phyloP scores from a whole-genome alignment of 1,140 invertebrate species.

The Olivierus martensii region DNA sequence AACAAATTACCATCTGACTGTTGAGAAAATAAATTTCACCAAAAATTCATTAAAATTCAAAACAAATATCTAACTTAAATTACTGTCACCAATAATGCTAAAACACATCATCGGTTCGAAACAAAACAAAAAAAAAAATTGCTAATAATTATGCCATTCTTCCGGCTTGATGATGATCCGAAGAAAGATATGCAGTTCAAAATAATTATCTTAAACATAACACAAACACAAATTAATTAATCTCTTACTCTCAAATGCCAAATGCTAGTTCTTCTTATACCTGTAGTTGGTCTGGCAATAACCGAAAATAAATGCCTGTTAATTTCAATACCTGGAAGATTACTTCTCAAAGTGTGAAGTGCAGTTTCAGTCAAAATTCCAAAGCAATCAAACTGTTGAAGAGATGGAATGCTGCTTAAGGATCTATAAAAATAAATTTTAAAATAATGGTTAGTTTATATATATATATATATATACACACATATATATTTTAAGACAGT shows the following conservation, averaged over 20 bases:
- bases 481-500: neutral
- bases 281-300: slow-evolving; percentile 74
- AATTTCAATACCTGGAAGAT: slow-evolving; percentile 40
- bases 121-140: too few species aligned
- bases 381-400: slow-evolving; percentile 59
- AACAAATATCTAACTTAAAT: too few species aligned
- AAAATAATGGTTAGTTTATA: slow-evolving; percentile 4
- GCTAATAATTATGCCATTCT: too few species aligned
- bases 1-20: too few species aligned
- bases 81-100: too few species aligned
- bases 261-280: slow-evolving; percentile 65
- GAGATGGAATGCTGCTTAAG: slow-evolving; percentile 36
- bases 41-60: too few species aligned
- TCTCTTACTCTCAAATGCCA: slow-evolving; percentile 75
- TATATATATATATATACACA: neutral
- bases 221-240: slow-evolving; percentile 28
- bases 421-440: slow-evolving; percentile 30
- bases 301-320: slow-evolving; percentile 59
- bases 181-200: too few species aligned
- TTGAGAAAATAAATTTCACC: too few species aligned
- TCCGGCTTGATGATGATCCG: too few species aligned
- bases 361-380: slow-evolving; percentile 48
- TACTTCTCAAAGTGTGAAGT: slow-evolving; percentile 40
- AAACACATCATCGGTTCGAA: too few species aligned
- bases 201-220: too few species aligned